Base-by-base conservation (phyloP, 2,113 vertebrate species). In the Gnathonemus longibarbis region DNA sequence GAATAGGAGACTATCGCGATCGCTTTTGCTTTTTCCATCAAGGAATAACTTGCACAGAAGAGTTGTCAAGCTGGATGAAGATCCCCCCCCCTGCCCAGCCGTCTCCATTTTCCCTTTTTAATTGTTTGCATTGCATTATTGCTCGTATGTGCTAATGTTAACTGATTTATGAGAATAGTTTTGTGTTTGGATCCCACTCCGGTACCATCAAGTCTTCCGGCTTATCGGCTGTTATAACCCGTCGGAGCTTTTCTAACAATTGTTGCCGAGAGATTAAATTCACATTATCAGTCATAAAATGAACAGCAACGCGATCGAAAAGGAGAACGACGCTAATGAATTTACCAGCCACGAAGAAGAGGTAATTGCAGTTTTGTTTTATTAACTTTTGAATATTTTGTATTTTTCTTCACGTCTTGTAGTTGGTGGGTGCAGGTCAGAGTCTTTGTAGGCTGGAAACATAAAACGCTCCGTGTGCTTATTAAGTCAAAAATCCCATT, bases 261-360 rank as follows among this genome's bases (percentile, higher is more conserved):
- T 39, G 77, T 21, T 58, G 53, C 89, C 80, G 58, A 84, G 52
- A 62, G 87, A 77, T 80, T 21, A 70, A 89, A 89, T 52, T 21
- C 70, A 48, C 27, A 27, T 52, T 88, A 56, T 48, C 66, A 19
- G 7, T 88, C 21, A 21, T 66, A 88, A 83, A 52, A 90, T 90
- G 90, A 88, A 88, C 42, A 88, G 17, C 87, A 62, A n/a, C 70
- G 31, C 39, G 24, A 88, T 50, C 21, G 90, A 90, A 46, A 90
- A 88, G 87, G 90, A 88, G 87, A 88, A 46, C 87, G 90, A 90
- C 10, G 11, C 42, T 31, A 84, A 90, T 88, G 90, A 90, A 62
- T 88, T 84, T 48, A 35, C 86, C 46, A 62, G 17, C 74, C 70
- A 48, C 87, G 90, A 90, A 9, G 90, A 90, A 35, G 90, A 90